phyloP scores from a whole-genome alignment of 2,797 vertebrate genomes.

The Falco novaeseelandiae region DNA sequence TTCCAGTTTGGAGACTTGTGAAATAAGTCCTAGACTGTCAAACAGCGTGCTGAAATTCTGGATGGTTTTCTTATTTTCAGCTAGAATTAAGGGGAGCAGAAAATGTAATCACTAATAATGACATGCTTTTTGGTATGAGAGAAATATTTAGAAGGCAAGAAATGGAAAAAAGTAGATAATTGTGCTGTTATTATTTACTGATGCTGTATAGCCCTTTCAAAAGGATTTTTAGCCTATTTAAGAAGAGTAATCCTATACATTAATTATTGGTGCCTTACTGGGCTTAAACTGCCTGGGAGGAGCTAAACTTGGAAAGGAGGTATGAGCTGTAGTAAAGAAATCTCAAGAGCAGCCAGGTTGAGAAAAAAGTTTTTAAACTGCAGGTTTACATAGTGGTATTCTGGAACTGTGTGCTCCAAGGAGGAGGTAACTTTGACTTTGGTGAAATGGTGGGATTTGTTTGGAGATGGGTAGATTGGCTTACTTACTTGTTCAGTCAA shows the following conservation, averaged over 20 bases:
- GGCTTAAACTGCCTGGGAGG: background rate
- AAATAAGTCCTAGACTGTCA: background rate
- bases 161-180: background rate
- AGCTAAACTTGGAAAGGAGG: background rate
- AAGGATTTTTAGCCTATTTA: background rate
- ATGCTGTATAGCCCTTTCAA: background rate
- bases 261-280: background rate
- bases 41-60: background rate
- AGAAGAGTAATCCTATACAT: background rate
- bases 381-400: fast-evolving
- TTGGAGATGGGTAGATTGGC: background rate
- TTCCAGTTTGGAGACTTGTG: background rate
- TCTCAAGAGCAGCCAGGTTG: background rate
- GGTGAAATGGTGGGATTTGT: background rate
- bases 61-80: background rate
- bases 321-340: background rate
- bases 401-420: background rate
- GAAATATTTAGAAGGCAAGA: background rate
- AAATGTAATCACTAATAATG: background rate
- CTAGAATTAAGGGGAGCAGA: background rate
- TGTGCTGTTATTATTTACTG: background rate
- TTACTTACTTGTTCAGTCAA: background rate
- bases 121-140: background rate
- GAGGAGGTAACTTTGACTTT: background rate
- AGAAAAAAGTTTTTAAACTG: background rate